Conservation (phyloP, 2,888 invertebrate genomes). For the Cotesia congregata region DNA sequence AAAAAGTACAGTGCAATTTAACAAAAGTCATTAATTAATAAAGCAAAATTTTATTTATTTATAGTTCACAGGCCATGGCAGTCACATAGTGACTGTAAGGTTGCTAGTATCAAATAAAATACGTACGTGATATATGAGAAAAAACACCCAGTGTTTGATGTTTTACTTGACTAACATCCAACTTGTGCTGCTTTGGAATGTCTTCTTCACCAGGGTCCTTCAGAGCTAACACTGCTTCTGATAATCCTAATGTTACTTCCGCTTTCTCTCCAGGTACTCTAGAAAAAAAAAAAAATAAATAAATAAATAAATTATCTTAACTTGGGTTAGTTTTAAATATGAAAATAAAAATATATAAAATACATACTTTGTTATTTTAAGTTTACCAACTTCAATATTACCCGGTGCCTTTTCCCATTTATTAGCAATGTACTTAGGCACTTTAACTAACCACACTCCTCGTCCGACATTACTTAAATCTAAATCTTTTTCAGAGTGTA, state of each 20-base stretch:
- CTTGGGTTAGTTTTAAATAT: background rate
- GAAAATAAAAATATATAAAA: constrained; percentile 1
- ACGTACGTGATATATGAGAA: constrained; percentile 82
- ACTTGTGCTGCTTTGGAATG: constrained; percentile 92
- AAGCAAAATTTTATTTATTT: too few relatives aligned
- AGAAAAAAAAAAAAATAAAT: constrained; percentile 35
- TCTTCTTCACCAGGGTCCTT: constrained; percentile 83
- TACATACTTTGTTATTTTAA: constrained; percentile 84
- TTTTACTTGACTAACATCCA: constrained; percentile 92
- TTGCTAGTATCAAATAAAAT: too few relatives aligned
- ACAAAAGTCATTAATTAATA: too few relatives aligned
- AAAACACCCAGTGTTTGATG: constrained; percentile 94
- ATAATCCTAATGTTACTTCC: constrained; percentile 88
- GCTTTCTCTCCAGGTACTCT: constrained; percentile 83
- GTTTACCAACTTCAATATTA: constrained; percentile 92
- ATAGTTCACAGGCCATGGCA: too few relatives aligned
- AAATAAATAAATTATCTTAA: constrained; percentile 13
- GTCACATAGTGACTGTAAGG: too few relatives aligned
- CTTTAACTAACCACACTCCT: constrained; percentile 97
- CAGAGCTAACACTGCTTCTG: constrained; percentile 84
- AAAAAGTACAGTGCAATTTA: too few relatives aligned
- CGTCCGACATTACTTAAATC: constrained; percentile 91
- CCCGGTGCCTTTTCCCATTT: constrained; percentile 95
- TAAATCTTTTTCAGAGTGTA: constrained; percentile 83
- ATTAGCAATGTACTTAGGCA: constrained; percentile 95